Evolutionary conservation across 92 coral and sea anemone genomes (phyloP).

Genomic region (Micromussa lordhowensis): DNA sequence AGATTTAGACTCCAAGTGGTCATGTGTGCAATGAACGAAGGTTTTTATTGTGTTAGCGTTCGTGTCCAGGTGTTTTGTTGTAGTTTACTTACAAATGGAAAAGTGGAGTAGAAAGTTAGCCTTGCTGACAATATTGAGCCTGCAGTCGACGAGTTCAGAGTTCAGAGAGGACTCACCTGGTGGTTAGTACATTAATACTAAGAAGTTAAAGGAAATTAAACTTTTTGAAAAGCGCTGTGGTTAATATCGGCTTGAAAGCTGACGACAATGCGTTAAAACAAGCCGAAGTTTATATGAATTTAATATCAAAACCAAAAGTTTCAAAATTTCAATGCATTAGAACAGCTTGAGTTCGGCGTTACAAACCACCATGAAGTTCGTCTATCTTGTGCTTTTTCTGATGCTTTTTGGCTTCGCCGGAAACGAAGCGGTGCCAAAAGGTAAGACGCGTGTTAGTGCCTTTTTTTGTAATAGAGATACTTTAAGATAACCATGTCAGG

Average conservation of each 20-base stretch:
- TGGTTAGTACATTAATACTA: neutral
- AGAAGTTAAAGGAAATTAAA: constrained; percentile 8
- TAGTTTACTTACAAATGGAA: neutral
- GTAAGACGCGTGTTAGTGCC: no score
- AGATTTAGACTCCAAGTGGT: neutral
- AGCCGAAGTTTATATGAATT: neutral
- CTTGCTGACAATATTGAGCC: neutral
- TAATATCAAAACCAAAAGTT: neutral
- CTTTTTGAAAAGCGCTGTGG: neutral
- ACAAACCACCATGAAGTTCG: neutral
- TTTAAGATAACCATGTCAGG: no score
- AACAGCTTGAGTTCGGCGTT: neutral
- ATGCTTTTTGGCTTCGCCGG: neutral
- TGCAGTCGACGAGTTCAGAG: neutral
- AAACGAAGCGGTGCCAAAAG: neutral
- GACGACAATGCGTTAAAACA: neutral
- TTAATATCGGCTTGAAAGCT: no score
- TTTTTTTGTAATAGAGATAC: no score
- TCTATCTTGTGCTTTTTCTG: neutral
- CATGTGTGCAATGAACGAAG: neutral
- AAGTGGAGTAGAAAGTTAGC: neutral
- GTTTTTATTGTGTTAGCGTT: neutral
- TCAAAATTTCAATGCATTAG: neutral
- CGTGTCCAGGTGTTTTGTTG: neutral
- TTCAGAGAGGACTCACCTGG: neutral